Percentiles rank a stretch among this genome's conserved stretches.
phyloP scores from a whole-genome alignment of 2,113 vertebrate genomes.

The Beaufortia kweichowensis region DNA sequence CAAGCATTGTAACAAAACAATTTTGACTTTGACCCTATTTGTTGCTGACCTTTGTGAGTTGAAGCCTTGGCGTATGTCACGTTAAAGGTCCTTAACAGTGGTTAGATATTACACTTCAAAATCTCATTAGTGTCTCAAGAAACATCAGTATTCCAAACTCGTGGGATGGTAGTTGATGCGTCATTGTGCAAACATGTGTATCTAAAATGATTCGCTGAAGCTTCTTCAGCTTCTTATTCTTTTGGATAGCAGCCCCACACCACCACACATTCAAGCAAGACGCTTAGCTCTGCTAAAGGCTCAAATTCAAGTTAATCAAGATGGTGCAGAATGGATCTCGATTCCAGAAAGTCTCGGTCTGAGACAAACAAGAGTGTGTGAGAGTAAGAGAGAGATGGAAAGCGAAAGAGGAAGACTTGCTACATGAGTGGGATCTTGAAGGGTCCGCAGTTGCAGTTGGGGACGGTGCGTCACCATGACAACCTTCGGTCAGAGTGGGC shows the following conservation, averaged over 20 bases:
- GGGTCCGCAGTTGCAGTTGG: conserved; percentile 17
- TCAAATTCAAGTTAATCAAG: not conserved
- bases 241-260: not conserved
- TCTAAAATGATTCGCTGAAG: not conserved
- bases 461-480: conserved; percentile 46
- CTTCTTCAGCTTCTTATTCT: conserved; percentile 2
- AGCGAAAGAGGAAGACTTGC: conserved; percentile 23
- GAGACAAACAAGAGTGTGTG: not conserved
- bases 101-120: not conserved
- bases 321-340: conserved; percentile 1
- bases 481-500: conserved; percentile 39
- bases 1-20: not conserved
- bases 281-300: not conserved
- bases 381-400: not conserved
- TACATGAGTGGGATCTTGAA: conserved; percentile 34
- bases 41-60: not conserved
- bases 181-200: conserved; percentile 25
- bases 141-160: not conserved
- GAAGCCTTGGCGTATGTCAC: not conserved
- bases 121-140: conserved; percentile 25
- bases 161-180: conserved; percentile 1
- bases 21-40: too few species aligned
- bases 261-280: not conserved
- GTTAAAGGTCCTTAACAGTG: conserved; percentile 7
- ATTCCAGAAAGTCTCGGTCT: conserved; percentile 1